Conservation (phyloP, 1,140 invertebrate species). For the Drosophila novamexicana region DNA sequence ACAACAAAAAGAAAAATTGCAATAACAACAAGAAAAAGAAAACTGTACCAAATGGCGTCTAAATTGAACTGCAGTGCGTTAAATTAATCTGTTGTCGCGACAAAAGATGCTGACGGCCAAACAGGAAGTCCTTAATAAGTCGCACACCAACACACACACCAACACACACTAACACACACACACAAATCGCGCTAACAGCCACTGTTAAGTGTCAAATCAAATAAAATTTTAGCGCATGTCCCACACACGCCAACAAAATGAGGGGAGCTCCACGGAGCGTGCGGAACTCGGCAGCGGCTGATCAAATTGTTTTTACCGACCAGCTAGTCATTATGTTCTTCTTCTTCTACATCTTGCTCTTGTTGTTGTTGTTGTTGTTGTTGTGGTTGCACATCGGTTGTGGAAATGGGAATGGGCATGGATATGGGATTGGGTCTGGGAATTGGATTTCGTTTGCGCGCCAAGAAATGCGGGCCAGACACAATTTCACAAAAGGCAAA, state of each 20-base stretch:
- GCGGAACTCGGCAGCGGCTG: constrained; percentile 27
- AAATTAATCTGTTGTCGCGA: constrained; percentile 83
- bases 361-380: constrained; percentile 4
- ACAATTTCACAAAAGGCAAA: neutral
- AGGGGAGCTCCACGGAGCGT: constrained; percentile 11
- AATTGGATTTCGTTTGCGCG: constrained; percentile 1
- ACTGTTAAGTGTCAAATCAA: constrained; percentile 75
- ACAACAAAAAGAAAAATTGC: constrained; percentile 3
- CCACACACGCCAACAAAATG: constrained; percentile 57
- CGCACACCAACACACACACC: constrained; percentile 18
- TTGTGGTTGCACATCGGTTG: constrained; percentile 22
- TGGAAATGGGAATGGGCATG: constrained; percentile 8
- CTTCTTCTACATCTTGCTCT: neutral
- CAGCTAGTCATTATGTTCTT: constrained; percentile 48
- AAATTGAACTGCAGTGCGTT: constrained; percentile 79
- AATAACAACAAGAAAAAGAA: neutral
- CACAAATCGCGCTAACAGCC: constrained; percentile 46
- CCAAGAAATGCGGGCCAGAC: constrained; percentile 38
- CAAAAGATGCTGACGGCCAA: constrained; percentile 68
- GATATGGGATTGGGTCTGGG: constrained; percentile 1
- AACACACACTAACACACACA: neutral
- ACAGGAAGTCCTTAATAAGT: constrained; percentile 82
- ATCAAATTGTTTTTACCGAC: constrained; percentile 59
- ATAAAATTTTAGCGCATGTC: constrained; percentile 74
- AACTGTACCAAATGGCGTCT: constrained; percentile 6